phyloP scores from a whole-genome alignment of 1,140 invertebrate species.

The Drosophila hydei region DNA sequence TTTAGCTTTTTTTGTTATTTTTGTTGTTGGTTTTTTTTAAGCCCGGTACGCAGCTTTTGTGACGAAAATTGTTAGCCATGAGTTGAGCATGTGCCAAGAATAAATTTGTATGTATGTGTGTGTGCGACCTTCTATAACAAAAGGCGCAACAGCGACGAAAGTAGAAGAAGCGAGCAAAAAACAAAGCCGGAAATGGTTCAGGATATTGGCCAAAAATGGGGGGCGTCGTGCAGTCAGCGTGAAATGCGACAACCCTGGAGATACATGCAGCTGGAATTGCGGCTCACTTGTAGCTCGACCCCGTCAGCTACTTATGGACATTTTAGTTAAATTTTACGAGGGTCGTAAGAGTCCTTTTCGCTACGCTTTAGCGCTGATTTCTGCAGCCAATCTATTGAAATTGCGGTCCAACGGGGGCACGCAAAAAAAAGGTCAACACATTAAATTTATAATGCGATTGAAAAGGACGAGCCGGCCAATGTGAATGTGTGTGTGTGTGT shows the following conservation, averaged over 20 bases:
- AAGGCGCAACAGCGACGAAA: slow-evolving; percentile 15
- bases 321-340: slow-evolving; percentile 79
- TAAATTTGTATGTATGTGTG: slow-evolving; percentile 9
- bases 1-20: slow-evolving; percentile 20
- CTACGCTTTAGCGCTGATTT: slow-evolving; percentile 51
- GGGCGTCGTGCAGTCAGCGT: slow-evolving; percentile 54
- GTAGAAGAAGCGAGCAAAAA: slow-evolving; percentile 32
- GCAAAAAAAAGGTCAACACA: slow-evolving; percentile 70
- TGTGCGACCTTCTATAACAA: slow-evolving; percentile 58
- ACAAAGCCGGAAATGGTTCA: slow-evolving; percentile 73
- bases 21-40: slow-evolving; percentile 23
- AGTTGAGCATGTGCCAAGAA: slow-evolving; percentile 61
- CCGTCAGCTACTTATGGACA: slow-evolving; percentile 68
- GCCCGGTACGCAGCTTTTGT: slow-evolving; percentile 49
- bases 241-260: slow-evolving; percentile 57
- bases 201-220: slow-evolving; percentile 61
- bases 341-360: slow-evolving; percentile 39
- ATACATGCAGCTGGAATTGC: slow-evolving; percentile 31
- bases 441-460: slow-evolving; percentile 81
- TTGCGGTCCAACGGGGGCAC: slow-evolving; percentile 61
- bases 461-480: slow-evolving; percentile 26
- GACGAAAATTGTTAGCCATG: slow-evolving; percentile 68
- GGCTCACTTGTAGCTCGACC: slow-evolving; percentile 58
- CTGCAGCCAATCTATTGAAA: slow-evolving; percentile 73
- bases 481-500: slow-evolving; percentile 18